Evolutionary conservation across 2,797 vertebrate genomes (phyloP).

Genomic region (Leuciscus waleckii): DNA sequence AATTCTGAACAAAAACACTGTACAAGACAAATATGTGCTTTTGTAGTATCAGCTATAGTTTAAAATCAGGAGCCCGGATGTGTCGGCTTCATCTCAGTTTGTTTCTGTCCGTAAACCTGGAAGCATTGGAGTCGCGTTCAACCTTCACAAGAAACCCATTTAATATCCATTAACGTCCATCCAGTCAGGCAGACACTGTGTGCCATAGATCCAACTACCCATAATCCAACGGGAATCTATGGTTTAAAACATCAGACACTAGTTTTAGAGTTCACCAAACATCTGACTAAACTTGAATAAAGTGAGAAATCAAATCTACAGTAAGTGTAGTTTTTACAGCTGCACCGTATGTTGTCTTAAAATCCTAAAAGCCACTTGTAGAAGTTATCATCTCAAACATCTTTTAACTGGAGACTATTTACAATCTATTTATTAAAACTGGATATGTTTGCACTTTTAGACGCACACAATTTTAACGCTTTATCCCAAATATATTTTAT

Average conservation of each 20-base stretch:
- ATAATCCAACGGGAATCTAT: neutral
- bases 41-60: neutral
- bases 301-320: neutral
- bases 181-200: constrained; percentile 11
- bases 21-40: neutral
- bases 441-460: constrained; percentile 22
- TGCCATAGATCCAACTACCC: neutral
- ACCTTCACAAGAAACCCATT: neutral
- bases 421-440: neutral
- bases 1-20: neutral
- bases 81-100: neutral
- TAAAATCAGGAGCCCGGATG: neutral
- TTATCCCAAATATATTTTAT: constrained; percentile 29
- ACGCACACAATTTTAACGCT: neutral
- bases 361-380: neutral
- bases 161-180: neutral
- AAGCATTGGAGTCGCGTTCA: neutral
- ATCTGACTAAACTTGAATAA: constrained; percentile 19
- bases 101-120: neutral
- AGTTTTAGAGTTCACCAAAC: neutral
- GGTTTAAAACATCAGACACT: constrained; percentile 2
- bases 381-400: no score
- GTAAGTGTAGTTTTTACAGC: neutral
- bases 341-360: neutral
- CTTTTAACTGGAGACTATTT: constrained; percentile 15